phyloP scores from a whole-genome alignment of 2,797 vertebrate genomes.

The Pterois miles region DNA sequence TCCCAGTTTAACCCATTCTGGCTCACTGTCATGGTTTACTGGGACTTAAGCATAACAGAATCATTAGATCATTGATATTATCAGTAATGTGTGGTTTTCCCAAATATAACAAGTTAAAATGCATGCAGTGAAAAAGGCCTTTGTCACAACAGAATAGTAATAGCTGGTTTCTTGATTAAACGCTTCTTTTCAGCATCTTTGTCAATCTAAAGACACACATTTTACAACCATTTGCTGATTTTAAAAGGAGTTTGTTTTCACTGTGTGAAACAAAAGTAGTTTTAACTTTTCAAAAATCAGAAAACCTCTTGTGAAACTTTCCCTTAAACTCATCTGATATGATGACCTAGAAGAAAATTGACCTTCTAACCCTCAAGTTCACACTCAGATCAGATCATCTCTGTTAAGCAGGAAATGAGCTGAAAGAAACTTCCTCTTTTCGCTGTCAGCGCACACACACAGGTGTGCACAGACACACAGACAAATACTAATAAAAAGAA shows the following conservation, averaged over 20 bases:
- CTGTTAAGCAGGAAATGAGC: constrained; percentile 33
- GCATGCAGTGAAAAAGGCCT: neutral
- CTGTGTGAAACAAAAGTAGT: neutral
- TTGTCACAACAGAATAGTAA: neutral
- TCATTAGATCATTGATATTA: neutral
- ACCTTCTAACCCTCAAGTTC: neutral
- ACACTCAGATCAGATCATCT: constrained; percentile 24
- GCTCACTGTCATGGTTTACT: neutral
- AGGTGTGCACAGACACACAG: constrained; percentile 57
- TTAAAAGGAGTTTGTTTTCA: neutral
- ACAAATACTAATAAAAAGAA: neutral
- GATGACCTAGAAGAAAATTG: neutral
- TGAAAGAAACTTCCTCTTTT: constrained; percentile 43
- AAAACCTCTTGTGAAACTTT: neutral
- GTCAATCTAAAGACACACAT: neutral
- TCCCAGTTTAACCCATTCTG: neutral
- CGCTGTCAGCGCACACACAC: constrained; percentile 62
- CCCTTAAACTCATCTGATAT: neutral
- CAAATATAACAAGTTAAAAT: neutral
- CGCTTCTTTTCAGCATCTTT: neutral
- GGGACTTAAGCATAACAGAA: neutral
- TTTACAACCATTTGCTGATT: neutral
- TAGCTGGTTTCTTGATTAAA: neutral
- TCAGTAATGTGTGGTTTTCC: neutral
- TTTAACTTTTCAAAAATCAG: neutral